Conservation (phyloP, 2,113 vertebrate genomes). For the Corythaixoides concolor region DNA sequence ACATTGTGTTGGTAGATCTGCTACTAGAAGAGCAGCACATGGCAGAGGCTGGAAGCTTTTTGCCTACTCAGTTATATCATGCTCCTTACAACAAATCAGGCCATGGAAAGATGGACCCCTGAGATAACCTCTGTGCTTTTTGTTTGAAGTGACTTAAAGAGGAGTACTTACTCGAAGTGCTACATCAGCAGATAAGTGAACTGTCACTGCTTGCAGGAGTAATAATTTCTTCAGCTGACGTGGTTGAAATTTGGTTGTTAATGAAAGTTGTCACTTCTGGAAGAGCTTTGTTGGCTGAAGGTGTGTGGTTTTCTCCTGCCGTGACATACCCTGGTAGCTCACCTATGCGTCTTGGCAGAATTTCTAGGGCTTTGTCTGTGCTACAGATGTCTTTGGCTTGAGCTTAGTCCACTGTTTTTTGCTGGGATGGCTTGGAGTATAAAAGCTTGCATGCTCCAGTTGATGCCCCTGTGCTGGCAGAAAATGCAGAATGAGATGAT, state of each 20-base stretch:
- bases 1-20: background rate
- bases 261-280: background rate
- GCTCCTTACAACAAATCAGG: background rate
- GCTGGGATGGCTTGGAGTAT: background rate
- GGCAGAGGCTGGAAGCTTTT: background rate
- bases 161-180: background rate
- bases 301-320: background rate
- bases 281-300: background rate
- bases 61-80: background rate
- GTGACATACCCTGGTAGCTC: background rate
- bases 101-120: background rate
- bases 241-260: background rate
- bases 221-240: background rate
- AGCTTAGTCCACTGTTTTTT: background rate
- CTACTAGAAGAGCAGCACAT: background rate
- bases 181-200: background rate
- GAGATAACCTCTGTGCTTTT: background rate
- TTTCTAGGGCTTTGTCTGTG: background rate
- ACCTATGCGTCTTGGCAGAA: background rate
- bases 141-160: background rate
- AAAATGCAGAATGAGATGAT: background rate
- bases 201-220: background rate
- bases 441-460: background rate
- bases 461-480: background rate
- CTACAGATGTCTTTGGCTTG: background rate